Evolutionary conservation across 2,113 vertebrate species (phyloP).

Genomic region (Dissostichus mawsoni): DNA sequence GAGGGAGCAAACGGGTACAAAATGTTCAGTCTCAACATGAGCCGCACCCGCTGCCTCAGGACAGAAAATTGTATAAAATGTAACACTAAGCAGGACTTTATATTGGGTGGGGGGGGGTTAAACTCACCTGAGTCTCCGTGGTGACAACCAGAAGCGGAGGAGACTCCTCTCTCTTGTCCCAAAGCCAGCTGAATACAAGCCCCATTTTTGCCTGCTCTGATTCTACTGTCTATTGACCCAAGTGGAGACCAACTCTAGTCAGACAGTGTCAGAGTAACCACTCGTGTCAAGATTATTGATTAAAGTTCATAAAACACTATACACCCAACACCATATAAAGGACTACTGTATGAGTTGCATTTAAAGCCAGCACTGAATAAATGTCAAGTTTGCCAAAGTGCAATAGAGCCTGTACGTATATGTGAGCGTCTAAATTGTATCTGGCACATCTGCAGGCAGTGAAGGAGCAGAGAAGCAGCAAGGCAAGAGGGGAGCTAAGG

Average conservation of each 20-base stretch:
- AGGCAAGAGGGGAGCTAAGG: conserved; percentile 14
- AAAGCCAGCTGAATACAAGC: conserved; percentile 61
- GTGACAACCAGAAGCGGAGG: conserved; percentile 22
- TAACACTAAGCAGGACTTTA: conserved; percentile 21
- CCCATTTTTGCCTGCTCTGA: conserved; percentile 47
- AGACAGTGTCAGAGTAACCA: not conserved
- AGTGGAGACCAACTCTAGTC: not conserved
- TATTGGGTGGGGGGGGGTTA: conserved; percentile 11
- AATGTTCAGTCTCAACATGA: conserved; percentile 59
- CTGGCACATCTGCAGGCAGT: conserved; percentile 30
- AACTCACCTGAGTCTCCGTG: conserved; percentile 59
- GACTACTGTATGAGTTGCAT: not conserved
- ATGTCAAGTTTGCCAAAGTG: not conserved
- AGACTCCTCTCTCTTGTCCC: conserved; percentile 19
- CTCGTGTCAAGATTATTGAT: not conserved
- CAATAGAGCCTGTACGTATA: not conserved
- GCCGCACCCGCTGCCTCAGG: conserved; percentile 29
- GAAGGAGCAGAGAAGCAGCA: conserved; percentile 1
- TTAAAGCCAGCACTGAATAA: not conserved
- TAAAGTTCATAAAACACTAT: not conserved
- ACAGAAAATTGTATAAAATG: conserved; percentile 31
- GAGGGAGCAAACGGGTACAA: conserved; percentile 45
- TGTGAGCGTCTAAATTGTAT: conserved; percentile 20
- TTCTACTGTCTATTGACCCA: not conserved
- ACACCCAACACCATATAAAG: not conserved